A percentile compares a stretch with the other conserved stretches of the same genome.
Conservation (phyloP, 2,888 invertebrate species). For the Cartodere bifasciata region DNA sequence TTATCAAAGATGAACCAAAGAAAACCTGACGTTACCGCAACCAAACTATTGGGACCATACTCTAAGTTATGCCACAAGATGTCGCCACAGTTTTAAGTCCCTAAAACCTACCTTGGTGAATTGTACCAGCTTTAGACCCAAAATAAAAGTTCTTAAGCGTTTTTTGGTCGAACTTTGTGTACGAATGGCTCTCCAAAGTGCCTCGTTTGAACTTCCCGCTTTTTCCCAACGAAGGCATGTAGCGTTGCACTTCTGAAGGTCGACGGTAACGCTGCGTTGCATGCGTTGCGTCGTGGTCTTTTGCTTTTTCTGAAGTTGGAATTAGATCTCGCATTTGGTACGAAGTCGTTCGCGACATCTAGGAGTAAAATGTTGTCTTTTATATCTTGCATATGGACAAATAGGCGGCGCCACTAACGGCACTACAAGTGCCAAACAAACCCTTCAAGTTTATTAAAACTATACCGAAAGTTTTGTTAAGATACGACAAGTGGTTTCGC, state of each 20-base stretch:
- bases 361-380: too few species aligned
- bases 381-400: too few species aligned
- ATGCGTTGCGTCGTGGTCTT: slow-evolving; percentile 11
- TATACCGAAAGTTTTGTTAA: too few species aligned
- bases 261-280: slow-evolving; percentile 30
- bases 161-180: slow-evolving; percentile 29
- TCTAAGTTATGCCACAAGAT: too few species aligned
- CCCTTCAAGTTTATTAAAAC: too few species aligned
- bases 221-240: slow-evolving; percentile 13
- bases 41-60: too few species aligned
- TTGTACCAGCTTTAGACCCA: slow-evolving; percentile 27
- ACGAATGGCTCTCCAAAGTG: slow-evolving; percentile 33
- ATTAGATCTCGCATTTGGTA: slow-evolving; percentile 24
- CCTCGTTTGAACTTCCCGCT: slow-evolving; percentile 26
- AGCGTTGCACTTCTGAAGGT: slow-evolving; percentile 28
- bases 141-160: slow-evolving; percentile 29
- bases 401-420: too few species aligned
- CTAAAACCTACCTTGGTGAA: slow-evolving; percentile 28
- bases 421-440: too few species aligned
- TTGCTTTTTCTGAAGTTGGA: slow-evolving; percentile 12
- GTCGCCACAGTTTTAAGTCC: too few species aligned
- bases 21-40: too few species aligned
- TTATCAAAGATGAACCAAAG: too few species aligned
- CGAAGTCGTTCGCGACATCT: slow-evolving; percentile 27
- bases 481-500: too few species aligned